Evolutionary conservation across 2,797 vertebrate species (phyloP).

Genomic region (Urophycis tenuis): DNA sequence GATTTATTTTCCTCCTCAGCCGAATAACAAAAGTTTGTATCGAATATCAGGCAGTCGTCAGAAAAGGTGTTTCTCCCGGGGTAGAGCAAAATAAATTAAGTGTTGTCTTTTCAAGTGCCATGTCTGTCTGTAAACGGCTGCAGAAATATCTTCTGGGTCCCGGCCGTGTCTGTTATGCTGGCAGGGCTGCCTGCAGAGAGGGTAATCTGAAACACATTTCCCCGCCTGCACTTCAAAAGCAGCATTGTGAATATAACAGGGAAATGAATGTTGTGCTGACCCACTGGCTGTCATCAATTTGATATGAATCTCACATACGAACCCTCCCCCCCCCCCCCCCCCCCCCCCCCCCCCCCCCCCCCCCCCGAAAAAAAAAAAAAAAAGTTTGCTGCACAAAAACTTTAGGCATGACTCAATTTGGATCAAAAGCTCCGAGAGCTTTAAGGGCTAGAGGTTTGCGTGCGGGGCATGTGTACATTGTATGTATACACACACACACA

Average conservation of each 20-base stretch:
- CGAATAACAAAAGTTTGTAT: constrained; percentile 11
- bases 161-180: constrained; percentile 18
- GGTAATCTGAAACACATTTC: constrained; percentile 25
- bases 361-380: no score
- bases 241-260: constrained; percentile 13
- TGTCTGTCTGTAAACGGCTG: constrained; percentile 12
- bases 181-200: constrained; percentile 29
- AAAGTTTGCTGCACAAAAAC: not conserved
- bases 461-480: constrained; percentile 2
- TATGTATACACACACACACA: no score
- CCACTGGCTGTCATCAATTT: constrained; percentile 13
- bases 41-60: constrained; percentile 22
- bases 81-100: constrained; percentile 36
- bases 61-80: constrained; percentile 30
- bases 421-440: constrained; percentile 17
- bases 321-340: not conserved
- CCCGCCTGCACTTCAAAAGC: constrained; percentile 17
- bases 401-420: constrained; percentile 9
- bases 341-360: not conserved
- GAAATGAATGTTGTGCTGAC: constrained; percentile 15
- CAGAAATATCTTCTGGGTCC: constrained; percentile 35
- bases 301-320: constrained; percentile 39
- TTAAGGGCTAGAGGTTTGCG: not conserved
- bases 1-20: constrained; percentile 7
- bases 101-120: constrained; percentile 31